Conservation (phyloP, 2,888 invertebrate genomes). For the Eretmocerus hayati region DNA sequence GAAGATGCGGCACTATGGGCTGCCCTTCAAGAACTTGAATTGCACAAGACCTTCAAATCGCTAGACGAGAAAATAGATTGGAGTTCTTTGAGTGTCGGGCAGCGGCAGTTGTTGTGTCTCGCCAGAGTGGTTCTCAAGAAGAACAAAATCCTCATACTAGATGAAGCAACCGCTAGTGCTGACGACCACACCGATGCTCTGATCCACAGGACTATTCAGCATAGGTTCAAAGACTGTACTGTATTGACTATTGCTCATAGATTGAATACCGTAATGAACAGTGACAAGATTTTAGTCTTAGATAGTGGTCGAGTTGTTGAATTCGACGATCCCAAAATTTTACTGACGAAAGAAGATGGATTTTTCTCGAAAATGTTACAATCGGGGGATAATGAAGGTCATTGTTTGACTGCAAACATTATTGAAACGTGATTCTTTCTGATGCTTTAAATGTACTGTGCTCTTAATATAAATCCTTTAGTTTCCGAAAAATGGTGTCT, state of each 20-base stretch:
- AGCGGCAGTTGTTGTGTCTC: slow-evolving; percentile 79
- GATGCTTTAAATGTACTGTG: too few species aligned
- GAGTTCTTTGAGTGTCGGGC: slow-evolving; percentile 79
- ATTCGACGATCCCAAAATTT: slow-evolving; percentile 62
- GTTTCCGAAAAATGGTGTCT: too few species aligned
- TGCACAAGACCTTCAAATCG: slow-evolving; percentile 62
- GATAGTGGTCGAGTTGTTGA: slow-evolving; percentile 69
- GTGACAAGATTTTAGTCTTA: slow-evolving; percentile 79
- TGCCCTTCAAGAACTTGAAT: slow-evolving; percentile 67
- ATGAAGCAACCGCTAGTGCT: slow-evolving; percentile 89
- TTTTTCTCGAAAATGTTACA: slow-evolving; percentile 60
- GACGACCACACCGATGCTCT: slow-evolving; percentile 84
- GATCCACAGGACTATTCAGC: slow-evolving; percentile 77
- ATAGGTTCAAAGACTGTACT: slow-evolving; percentile 72
- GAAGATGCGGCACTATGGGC: slow-evolving; percentile 78
- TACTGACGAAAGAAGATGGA: slow-evolving; percentile 57
- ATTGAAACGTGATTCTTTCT: too few species aligned
- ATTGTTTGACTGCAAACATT: too few species aligned
- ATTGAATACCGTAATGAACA: slow-evolving; percentile 87
- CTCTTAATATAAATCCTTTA: too few species aligned
- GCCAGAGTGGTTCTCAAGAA: slow-evolving; percentile 81
- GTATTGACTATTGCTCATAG: slow-evolving; percentile 87
- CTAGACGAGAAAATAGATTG: slow-evolving; percentile 65
- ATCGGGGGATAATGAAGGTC: too few species aligned
- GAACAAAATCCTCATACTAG: slow-evolving; percentile 77